Evolutionary conservation across 2,797 vertebrate genomes (phyloP).

Genomic region (Sebastes kiyomatsui): DNA sequence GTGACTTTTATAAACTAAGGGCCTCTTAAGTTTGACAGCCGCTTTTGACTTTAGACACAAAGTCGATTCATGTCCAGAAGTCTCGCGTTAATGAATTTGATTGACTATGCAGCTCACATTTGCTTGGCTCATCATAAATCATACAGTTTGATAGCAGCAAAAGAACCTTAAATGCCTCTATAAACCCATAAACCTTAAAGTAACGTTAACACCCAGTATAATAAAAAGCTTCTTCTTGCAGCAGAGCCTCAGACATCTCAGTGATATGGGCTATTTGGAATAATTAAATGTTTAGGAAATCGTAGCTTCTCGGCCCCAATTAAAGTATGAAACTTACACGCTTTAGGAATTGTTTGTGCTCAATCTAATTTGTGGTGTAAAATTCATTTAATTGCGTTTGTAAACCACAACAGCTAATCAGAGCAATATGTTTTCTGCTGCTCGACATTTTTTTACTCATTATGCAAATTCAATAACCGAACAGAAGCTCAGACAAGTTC

Average conservation of each 20-base stretch:
- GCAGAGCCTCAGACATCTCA: background rate
- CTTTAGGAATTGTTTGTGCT: background rate
- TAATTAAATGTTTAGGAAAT: conserved; percentile 13
- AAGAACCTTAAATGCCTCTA: background rate
- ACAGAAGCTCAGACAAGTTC: background rate
- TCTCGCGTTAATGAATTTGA: conserved; percentile 46
- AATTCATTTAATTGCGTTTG: conserved; percentile 20
- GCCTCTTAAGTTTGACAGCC: conserved; percentile 38
- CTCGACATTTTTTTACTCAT: conserved; percentile 20
- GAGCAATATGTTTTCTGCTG: conserved; percentile 21
- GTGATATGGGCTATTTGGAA: background rate
- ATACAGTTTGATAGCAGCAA: background rate
- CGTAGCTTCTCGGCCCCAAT: conserved; percentile 15
- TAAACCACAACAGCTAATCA: conserved; percentile 28
- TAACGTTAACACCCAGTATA: background rate
- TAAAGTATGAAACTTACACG: conserved; percentile 11
- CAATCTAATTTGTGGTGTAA: conserved; percentile 32
- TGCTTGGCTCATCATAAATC: conserved; percentile 21
- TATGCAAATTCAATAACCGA: conserved; percentile 47
- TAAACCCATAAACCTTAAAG: conserved; percentile 1
- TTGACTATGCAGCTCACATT: conserved; percentile 27
- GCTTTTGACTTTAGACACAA: conserved; percentile 48
- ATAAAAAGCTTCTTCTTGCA: background rate
- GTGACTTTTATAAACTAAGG: conserved; percentile 23
- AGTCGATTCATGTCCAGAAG: conserved; percentile 55